Evolutionary conservation across 2,113 vertebrate genomes (phyloP), one percentile per base, ranked within the genome.

Genomic region (Mystacornis crossleyi): DNA sequence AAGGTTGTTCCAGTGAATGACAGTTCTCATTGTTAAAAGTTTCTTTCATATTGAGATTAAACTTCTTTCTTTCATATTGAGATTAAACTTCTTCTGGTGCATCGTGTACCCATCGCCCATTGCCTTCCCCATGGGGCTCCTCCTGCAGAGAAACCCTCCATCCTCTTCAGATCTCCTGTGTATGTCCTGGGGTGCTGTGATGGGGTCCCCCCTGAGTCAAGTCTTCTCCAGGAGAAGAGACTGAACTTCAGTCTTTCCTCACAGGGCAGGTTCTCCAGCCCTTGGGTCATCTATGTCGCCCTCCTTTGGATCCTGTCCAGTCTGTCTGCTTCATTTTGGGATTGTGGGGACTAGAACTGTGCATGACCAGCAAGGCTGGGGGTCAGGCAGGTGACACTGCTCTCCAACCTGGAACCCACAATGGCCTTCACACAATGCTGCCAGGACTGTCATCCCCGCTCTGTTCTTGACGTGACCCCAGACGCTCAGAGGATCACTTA

Each of bases 141-240:
- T 25, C 31, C 20, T 51, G 42, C 71, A 66, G 51, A 36, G 10
- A 43, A 11, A 74, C 5, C 25, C 20, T 38, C 23, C 2, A 2
- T 15, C 25, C 25, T 15, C 45, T 25, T 19, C 42, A 79, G 12
- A 82, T 16, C 38, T 18, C 23, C 38, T 4, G 8, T 64, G 9
- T 26, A 1, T 6, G 12, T 50, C 34, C 33, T 15, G 40, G 38
- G 51, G 12, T n/a, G 15, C 40, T 60, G 14, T 24, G 29, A 16
- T 11, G 42, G 66, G n/a, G 11, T 70, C 1, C 13, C 1, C 17
- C 4, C 8, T 1, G 0, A 17, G 29, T 6, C 18, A 8, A 20
- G 25, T 64, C 14, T 24, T 62, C 60, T 60, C 25, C 13, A 20
- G 33, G 16, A 53, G 18, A 25, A 66, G 45, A 29, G 45, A n/a